Conservation (phyloP, 2,888 invertebrate genomes). For the Caenorhabditis parvicauda region DNA sequence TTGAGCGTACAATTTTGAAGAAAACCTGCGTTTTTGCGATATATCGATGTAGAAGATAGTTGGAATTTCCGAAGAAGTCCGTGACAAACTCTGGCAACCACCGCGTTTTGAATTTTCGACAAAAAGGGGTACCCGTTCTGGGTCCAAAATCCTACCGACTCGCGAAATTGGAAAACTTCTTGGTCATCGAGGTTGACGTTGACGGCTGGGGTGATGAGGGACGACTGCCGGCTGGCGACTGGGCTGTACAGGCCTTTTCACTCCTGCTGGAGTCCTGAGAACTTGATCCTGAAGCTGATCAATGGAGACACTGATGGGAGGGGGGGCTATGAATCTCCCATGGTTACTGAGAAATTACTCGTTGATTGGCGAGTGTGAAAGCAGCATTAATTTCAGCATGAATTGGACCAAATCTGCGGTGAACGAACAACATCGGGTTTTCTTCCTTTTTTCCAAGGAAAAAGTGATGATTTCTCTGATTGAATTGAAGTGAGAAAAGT, state of each 20-base stretch:
- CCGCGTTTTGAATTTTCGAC: too few species aligned
- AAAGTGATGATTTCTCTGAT: too few species aligned
- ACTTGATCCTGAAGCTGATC: conserved; percentile 8
- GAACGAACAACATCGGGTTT: too few species aligned
- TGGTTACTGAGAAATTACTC: neutral
- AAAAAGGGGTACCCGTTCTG: too few species aligned
- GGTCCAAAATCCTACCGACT: conserved; percentile 12
- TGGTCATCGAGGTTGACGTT: conserved; percentile 11
- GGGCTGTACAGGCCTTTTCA: conserved; percentile 12
- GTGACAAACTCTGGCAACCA: too few species aligned
- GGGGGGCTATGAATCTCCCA: neutral
- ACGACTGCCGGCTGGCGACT: conserved; percentile 14
- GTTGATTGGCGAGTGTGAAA: neutral
- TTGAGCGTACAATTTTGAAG: too few species aligned
- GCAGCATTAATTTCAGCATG: neutral
- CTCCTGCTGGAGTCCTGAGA: conserved; percentile 22
- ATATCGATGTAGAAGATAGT: neutral
- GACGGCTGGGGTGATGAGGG: conserved; percentile 19
- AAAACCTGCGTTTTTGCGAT: too few species aligned
- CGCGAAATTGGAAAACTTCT: conserved; percentile 24
- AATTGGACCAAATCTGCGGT: too few species aligned
- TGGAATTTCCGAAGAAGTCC: too few species aligned
- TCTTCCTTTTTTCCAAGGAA: too few species aligned
- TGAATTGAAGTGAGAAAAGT: too few species aligned
- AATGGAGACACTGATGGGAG: neutral